These are phyloP conservation scores for Synodontis membranacea DNA, from an alignment of 2,113 vertebrate genomes.

Conservation along the genomic window DNA sequence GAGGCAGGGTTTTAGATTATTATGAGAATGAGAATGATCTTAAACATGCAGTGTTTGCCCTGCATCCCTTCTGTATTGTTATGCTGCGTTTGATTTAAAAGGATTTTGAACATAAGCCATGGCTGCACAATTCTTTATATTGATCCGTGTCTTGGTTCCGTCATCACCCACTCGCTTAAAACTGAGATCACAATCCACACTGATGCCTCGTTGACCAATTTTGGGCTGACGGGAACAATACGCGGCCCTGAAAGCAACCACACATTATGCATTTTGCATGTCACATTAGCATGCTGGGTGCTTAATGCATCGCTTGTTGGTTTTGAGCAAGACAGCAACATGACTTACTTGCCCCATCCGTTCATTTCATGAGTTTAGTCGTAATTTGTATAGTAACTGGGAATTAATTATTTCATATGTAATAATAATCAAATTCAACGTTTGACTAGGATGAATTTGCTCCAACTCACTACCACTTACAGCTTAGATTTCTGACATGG, in stretches of 20 bases:
- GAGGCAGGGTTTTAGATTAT: background rate
- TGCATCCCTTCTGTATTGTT: background rate
- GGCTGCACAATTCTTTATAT: too few species aligned
- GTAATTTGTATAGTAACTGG: background rate
- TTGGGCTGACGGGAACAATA: background rate
- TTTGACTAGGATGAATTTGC: background rate
- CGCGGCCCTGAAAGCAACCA: background rate
- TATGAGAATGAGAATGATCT: background rate
- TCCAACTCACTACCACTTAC: background rate
- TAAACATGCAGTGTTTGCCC: constrained; percentile 20
- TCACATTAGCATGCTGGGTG: too few species aligned
- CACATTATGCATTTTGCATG: background rate
- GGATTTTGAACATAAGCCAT: constrained; percentile 28
- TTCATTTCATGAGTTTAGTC: background rate
- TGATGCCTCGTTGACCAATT: background rate
- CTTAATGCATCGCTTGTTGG: too few species aligned
- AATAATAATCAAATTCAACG: background rate
- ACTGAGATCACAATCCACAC: background rate
- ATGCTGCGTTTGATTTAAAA: constrained; percentile 17
- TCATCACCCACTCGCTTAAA: too few species aligned
- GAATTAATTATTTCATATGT: too few species aligned
- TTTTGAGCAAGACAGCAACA: too few species aligned
- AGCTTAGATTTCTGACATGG: background rate
- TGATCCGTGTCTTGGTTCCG: too few species aligned
- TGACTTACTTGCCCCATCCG: background rate